Conservation (phyloP, 2,113 vertebrate species). For the Gallinago undulata region DNA sequence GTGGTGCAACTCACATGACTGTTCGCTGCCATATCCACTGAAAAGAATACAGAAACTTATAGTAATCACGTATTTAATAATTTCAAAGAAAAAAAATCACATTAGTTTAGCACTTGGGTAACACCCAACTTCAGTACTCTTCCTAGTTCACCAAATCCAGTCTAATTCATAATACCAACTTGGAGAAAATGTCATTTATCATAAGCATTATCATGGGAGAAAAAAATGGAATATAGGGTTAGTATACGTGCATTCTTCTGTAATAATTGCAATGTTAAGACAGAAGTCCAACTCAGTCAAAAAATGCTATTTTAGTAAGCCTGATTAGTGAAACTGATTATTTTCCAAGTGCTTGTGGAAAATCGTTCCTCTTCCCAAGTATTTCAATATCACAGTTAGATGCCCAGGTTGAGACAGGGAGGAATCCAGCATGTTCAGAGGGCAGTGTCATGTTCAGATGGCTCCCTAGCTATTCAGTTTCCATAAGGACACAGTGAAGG, state of each 20-base stretch:
- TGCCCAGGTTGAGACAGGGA: background rate
- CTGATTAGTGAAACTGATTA: background rate
- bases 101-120: background rate
- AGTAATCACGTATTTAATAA: background rate
- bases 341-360: background rate
- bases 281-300: background rate
- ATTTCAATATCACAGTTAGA: background rate
- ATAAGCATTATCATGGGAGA: fast-evolving
- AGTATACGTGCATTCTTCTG: background rate
- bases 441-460: background rate
- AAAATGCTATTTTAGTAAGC: background rate
- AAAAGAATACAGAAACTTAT: background rate
- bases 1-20: background rate
- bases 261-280: background rate
- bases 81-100: background rate
- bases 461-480: background rate
- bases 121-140: background rate
- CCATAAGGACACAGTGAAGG: background rate
- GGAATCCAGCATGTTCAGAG: background rate
- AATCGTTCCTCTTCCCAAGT: background rate
- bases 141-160: background rate
- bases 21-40: background rate
- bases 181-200: background rate
- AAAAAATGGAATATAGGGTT: background rate
- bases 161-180: background rate